Evolutionary conservation across 2,888 invertebrate genomes (phyloP).

Genomic region (Helleia helle): DNA sequence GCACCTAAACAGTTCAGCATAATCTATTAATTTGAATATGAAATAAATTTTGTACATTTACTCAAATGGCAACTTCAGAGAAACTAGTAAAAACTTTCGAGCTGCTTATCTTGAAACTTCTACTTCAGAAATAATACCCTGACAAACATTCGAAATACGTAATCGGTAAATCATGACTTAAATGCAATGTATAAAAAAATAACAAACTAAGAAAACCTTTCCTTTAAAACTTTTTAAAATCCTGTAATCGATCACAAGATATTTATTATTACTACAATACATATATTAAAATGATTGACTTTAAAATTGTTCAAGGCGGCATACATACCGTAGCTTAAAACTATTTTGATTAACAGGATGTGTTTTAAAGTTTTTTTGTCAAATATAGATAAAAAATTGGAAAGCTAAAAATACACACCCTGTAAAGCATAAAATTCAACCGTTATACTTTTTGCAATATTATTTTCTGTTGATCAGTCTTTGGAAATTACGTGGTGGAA

Average conservation of each 20-base stretch:
- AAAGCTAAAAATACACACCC: constrained; percentile 20
- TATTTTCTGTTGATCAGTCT: constrained; percentile 34
- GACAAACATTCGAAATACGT: constrained; percentile 14
- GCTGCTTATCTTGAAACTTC: constrained; percentile 33
- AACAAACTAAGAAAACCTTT: not conserved
- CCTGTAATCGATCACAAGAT: not conserved
- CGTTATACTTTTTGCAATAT: constrained; percentile 18
- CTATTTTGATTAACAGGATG: constrained; percentile 20
- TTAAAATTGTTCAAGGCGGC: constrained; percentile 21
- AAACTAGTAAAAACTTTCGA: constrained; percentile 28
- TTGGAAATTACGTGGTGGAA: constrained; percentile 39
- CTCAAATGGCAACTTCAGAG: constrained; percentile 34
- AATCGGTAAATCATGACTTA: constrained; percentile 4
- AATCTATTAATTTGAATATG: constrained; percentile 11
- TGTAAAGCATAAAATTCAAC: constrained; percentile 21
- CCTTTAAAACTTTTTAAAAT: not conserved
- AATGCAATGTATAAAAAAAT: constrained; percentile 6
- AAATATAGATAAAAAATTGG: not conserved
- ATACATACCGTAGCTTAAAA: constrained; percentile 20
- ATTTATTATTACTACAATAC: constrained; percentile 12
- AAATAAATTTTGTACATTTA: constrained; percentile 25
- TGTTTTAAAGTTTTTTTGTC: constrained; percentile 4
- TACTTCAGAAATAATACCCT: constrained; percentile 16
- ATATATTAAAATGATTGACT: constrained; percentile 19
- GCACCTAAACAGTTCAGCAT: constrained; percentile 14